These are phyloP conservation scores for Chascanopsetta lugubris DNA, from an alignment of 2,113 vertebrate genomes.

Conservation along the genomic window DNA sequence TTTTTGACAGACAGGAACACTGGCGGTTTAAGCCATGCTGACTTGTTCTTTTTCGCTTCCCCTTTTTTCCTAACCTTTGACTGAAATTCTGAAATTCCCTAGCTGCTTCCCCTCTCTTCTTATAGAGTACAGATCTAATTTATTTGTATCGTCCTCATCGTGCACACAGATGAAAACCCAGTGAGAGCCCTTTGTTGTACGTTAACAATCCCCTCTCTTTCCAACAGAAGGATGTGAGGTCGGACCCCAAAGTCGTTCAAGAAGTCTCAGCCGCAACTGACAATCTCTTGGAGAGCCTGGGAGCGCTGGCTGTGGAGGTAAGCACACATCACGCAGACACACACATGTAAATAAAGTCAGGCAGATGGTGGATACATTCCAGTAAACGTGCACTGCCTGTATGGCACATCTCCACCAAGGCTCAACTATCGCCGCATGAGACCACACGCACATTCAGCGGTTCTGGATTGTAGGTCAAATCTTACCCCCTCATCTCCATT, in stretches of 20 bases:
- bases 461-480: no score
- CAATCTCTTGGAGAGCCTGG: constrained; percentile 81
- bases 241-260: constrained; percentile 81
- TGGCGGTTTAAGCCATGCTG: constrained; percentile 17
- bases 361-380: no score
- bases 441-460: no score
- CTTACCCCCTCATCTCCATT: no score
- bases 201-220: constrained; percentile 17
- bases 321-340: constrained; percentile 19
- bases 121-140: neutral
- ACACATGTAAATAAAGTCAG: neutral
- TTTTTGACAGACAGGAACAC: constrained; percentile 35
- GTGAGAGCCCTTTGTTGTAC: neutral
- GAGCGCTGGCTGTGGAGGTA: constrained; percentile 86
- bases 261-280: constrained; percentile 86
- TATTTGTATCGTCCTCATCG: neutral
- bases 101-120: neutral
- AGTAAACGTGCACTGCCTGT: no score
- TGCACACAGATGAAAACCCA: neutral
- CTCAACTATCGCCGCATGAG: no score
- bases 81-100: neutral
- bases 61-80: constrained; percentile 21
- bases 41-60: constrained; percentile 34
- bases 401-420: no score
- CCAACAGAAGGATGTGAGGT: constrained; percentile 81